Evolutionary conservation across 1,140 invertebrate species (phyloP).

Genomic region (Frieseomelitta varia): DNA sequence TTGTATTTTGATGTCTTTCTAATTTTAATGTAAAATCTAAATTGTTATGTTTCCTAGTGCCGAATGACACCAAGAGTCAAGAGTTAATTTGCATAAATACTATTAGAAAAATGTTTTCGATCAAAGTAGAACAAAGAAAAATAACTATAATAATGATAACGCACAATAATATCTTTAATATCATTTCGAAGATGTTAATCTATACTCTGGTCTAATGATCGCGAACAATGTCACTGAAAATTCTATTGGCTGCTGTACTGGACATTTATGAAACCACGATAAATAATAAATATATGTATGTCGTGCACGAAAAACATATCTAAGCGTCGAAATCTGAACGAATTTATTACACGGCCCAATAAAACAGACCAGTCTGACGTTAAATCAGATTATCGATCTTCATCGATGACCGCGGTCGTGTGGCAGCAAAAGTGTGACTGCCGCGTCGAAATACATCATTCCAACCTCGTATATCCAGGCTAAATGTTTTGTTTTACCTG

Average conservation of each 20-base stretch:
- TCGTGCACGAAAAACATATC: not conserved
- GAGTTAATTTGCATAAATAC: not conserved
- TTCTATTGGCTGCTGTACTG: not conserved
- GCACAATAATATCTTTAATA: too few relatives aligned
- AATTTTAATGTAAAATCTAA: too few relatives aligned
- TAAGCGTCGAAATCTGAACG: not conserved
- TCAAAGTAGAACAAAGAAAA: too few relatives aligned
- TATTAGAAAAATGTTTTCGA: too few relatives aligned
- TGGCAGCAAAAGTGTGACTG: constrained; percentile 30
- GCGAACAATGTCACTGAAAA: not conserved
- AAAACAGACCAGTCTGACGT: constrained; percentile 7
- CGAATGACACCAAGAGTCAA: too few relatives aligned
- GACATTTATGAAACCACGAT: not conserved
- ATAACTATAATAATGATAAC: too few relatives aligned
- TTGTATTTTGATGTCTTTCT: too few relatives aligned
- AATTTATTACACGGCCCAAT: constrained; percentile 16
- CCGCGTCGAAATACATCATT: not conserved
- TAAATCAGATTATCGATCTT: constrained; percentile 31
- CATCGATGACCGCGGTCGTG: constrained; percentile 5
- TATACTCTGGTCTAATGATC: not conserved
- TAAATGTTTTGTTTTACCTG: constrained; percentile 23
- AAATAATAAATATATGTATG: not conserved
- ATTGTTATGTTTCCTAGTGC: too few relatives aligned
- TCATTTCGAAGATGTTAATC: not conserved
- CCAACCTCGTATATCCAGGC: constrained; percentile 6